Evolutionary conservation across 2,888 invertebrate genomes (phyloP), one percentile per base, ranked within the genome.

Genomic region (Trissonchulus sp.): DNA sequence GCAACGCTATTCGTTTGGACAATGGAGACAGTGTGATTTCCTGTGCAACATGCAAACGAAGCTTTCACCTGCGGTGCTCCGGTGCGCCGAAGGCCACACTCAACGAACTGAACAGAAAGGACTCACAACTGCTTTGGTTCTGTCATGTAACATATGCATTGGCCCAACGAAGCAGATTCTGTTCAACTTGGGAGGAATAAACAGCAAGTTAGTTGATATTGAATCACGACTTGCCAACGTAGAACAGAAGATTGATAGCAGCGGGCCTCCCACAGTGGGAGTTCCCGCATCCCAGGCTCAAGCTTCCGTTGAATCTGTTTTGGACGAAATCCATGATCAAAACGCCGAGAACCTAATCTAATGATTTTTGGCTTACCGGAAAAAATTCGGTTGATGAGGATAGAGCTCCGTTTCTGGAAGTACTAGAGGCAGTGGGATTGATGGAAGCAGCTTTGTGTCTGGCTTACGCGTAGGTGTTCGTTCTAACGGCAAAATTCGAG

Each of bases 291-390:
- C 60, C n/a, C 18, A 60, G 18, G 18, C 60, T n/a, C 18, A 18
- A n/a, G n/a, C 18, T n/a, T 60, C n/a, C n/a, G 60, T 60, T 60
- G 60, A 60, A 18, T 18, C 18, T 60, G 60, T 60, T 18, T 18
- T 60, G 18, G 60, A 60, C n/a, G 60, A 60, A n/a, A 60, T 60
- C n/a, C 60, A 60, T 18, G 60, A 60, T 18, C 60, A 60, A n/a
- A n/a, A 60, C 60, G 60, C 60, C 60, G 60, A 18, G 18, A n/a
- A 18, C 18, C 18, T 18, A 60, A 60, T 18, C 18, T n/a, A 60
- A 60, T 60, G 60, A 60, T 60, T 60, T 60, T 60, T 60, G 60
- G 60, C n/a, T n/a, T 60, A 18, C 18, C 18, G 18, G 60, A 60
- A n/a, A 18, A 60, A 60, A n/a, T n/a, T n/a, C n/a, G n/a, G n/a